phyloP scores from a whole-genome alignment of 2,888 invertebrate species.

The Chloromyia formosa region DNA sequence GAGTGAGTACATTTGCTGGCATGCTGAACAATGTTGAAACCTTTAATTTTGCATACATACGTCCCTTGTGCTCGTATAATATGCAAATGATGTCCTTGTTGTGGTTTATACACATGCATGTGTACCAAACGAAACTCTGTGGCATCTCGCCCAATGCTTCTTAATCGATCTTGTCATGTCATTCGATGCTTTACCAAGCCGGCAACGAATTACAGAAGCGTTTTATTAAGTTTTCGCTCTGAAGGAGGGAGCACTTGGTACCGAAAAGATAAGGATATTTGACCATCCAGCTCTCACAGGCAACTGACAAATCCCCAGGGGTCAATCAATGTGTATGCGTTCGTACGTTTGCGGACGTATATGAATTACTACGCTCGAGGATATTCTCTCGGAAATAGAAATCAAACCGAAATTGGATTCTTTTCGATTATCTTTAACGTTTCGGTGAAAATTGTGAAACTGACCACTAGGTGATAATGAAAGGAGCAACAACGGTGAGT shows the following conservation, averaged over 20 bases:
- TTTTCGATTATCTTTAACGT: conserved; percentile 12
- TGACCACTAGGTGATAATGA: conserved; percentile 19
- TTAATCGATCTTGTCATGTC: background rate
- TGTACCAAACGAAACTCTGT: background rate
- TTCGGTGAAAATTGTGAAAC: background rate
- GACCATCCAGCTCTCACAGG: background rate
- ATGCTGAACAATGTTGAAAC: background rate
- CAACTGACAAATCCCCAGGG: background rate
- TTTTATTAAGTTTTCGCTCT: too few relatives aligned
- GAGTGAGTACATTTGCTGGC: background rate
- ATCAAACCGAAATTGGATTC: conserved; percentile 46
- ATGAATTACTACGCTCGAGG: background rate
- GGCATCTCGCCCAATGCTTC: background rate
- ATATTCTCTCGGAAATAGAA: conserved; percentile 43
- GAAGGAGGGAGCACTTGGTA: too few relatives aligned
- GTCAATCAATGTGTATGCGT: conserved; percentile 5
- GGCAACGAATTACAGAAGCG: too few relatives aligned
- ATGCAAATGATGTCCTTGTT: conserved; percentile 19
- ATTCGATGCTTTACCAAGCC: background rate
- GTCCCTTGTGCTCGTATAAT: background rate
- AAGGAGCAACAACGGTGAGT: conserved; percentile 1
- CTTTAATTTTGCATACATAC: background rate
- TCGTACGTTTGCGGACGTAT: background rate
- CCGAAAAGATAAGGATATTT: background rate
- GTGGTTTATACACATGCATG: conserved; percentile 4